Evolutionary conservation across 1,140 invertebrate genomes (phyloP).

Genomic region (Calliphora vicina): DNA sequence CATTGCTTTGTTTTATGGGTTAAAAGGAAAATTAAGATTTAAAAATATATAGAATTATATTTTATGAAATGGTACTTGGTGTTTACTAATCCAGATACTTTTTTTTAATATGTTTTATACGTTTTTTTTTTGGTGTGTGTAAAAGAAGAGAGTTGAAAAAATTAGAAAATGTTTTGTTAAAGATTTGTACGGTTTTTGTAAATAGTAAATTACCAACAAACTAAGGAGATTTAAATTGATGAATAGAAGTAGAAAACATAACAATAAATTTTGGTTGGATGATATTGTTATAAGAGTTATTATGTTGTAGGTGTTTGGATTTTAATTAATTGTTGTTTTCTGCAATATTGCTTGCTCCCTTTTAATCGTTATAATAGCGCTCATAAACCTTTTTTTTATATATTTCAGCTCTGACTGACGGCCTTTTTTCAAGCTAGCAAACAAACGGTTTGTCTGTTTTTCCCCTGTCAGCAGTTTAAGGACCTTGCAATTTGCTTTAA

Average conservation of each 20-base stretch:
- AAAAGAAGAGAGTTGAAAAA: background rate
- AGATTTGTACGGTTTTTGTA: background rate
- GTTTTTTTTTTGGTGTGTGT: too few relatives aligned
- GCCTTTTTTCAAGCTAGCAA: too few relatives aligned
- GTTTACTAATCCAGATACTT: background rate
- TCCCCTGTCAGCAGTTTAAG: background rate
- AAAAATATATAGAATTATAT: background rate
- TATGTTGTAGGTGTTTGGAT: background rate
- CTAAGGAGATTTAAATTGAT: background rate
- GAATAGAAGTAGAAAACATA: background rate
- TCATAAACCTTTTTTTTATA: too few relatives aligned
- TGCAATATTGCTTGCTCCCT: too few relatives aligned
- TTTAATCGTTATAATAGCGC: too few relatives aligned
- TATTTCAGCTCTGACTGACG: too few relatives aligned
- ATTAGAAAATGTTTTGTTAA: conserved; percentile 10
- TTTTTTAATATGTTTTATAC: background rate
- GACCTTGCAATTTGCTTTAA: too few relatives aligned
- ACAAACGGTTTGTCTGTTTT: too few relatives aligned
- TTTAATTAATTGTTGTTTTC: background rate
- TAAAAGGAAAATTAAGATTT: background rate
- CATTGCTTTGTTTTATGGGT: background rate
- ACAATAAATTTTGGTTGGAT: background rate
- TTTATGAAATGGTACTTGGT: background rate
- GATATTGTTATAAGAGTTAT: background rate
- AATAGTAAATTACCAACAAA: background rate